These are phyloP conservation scores for Phengaris alcon DNA, from an alignment of 2,888 invertebrate species.

Conservation along the genomic window DNA sequence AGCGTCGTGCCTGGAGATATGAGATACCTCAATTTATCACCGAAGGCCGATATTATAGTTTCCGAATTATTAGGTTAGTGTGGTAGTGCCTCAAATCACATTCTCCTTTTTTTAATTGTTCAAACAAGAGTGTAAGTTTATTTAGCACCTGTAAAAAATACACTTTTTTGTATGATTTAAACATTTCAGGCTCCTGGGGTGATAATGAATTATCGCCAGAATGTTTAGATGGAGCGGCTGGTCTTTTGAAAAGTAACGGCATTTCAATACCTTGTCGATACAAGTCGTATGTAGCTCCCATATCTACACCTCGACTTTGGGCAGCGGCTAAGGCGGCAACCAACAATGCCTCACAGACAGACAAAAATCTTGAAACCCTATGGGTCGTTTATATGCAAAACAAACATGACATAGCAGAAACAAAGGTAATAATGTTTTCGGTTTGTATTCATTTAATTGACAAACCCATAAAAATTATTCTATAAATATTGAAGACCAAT, in stretches of 20 bases:
- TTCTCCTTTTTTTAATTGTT: background rate
- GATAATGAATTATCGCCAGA: conserved; percentile 99
- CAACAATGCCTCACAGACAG: conserved; percentile 46
- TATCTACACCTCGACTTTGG: conserved; percentile 94
- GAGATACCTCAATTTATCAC: conserved; percentile 88
- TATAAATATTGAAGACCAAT: no score
- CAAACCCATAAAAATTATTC: no score
- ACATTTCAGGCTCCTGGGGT: conserved; percentile 88
- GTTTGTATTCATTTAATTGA: no score
- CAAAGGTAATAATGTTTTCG: conserved; percentile 57
- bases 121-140: background rate
- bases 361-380: conserved; percentile 85
- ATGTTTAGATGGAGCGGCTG: conserved; percentile 96
- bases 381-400: conserved; percentile 96
- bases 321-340: conserved; percentile 82
- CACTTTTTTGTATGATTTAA: background rate
- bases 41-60: conserved; percentile 95
- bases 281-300: conserved; percentile 93
- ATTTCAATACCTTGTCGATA: conserved; percentile 93
- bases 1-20: conserved; percentile 91
- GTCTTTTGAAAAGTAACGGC: conserved; percentile 90
- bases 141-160: background rate
- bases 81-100: no score
- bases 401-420: conserved; percentile 86
- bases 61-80: conserved; percentile 92